phyloP scores from a whole-genome alignment of 2,113 vertebrate genomes.

The Coturnix japonica region DNA sequence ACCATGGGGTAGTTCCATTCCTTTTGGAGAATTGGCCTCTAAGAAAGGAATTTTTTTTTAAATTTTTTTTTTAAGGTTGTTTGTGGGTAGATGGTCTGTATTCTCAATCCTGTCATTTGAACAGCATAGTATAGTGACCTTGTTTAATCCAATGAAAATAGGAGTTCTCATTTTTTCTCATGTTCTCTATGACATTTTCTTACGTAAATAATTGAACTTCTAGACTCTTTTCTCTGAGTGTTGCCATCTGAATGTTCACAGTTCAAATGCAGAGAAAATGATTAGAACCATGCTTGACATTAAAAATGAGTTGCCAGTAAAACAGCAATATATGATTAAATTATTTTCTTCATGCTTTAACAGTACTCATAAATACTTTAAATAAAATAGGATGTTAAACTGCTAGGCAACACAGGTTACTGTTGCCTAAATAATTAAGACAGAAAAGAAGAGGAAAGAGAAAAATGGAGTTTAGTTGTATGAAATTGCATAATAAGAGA shows the following conservation, averaged over 20 bases:
- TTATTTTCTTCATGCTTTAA: fast-evolving
- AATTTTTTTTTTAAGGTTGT: background rate
- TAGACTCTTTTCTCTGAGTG: background rate
- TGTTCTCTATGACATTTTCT: background rate
- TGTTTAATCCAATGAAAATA: background rate
- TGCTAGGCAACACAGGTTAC: background rate
- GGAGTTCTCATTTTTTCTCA: background rate
- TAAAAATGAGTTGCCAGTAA: background rate
- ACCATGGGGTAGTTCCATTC: background rate
- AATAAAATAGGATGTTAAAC: background rate
- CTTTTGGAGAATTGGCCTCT: background rate
- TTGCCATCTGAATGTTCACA: background rate
- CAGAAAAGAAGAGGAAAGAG: background rate
- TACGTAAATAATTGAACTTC: background rate
- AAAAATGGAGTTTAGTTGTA: background rate
- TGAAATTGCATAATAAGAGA: background rate
- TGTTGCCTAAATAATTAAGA: background rate
- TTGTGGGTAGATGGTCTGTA: background rate
- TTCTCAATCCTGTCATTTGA: background rate
- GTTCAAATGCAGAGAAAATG: background rate
- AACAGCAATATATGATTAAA: background rate
- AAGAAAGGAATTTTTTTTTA: background rate
- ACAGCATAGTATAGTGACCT: background rate
- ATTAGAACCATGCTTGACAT: background rate
- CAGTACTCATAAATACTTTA: background rate